phyloP scores from a whole-genome alignment of 2,797 vertebrate genomes.

The Mus minutoides region DNA sequence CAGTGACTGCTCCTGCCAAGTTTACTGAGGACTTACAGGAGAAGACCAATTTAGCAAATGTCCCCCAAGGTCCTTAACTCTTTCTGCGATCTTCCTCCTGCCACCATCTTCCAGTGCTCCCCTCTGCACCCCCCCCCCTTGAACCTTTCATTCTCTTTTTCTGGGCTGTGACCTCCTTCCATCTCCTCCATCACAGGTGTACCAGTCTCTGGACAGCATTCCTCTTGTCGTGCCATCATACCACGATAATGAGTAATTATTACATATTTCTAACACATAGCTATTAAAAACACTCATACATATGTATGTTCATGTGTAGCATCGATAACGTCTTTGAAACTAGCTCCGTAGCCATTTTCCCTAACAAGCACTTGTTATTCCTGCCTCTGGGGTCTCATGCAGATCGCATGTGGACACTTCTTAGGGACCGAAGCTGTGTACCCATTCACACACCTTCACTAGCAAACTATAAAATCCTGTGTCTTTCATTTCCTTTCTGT shows the following conservation, averaged over 20 bases:
- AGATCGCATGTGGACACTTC: neutral
- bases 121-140: neutral
- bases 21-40: neutral
- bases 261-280: neutral
- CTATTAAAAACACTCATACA: neutral
- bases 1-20: neutral
- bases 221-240: neutral
- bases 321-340: neutral
- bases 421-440: neutral
- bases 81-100: neutral
- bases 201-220: neutral
- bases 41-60: neutral
- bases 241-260: neutral
- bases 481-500: neutral
- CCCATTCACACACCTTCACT: neutral
- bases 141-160: neutral
- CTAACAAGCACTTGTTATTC: neutral
- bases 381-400: neutral
- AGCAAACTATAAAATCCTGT: neutral
- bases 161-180: neutral
- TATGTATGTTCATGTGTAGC: neutral
- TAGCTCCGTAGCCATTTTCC: neutral
- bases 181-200: neutral
- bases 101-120: neutral
- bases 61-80: neutral